Conservation (phyloP, 1,140 invertebrate genomes). For the Aphaenogaster ashmeadi region DNA sequence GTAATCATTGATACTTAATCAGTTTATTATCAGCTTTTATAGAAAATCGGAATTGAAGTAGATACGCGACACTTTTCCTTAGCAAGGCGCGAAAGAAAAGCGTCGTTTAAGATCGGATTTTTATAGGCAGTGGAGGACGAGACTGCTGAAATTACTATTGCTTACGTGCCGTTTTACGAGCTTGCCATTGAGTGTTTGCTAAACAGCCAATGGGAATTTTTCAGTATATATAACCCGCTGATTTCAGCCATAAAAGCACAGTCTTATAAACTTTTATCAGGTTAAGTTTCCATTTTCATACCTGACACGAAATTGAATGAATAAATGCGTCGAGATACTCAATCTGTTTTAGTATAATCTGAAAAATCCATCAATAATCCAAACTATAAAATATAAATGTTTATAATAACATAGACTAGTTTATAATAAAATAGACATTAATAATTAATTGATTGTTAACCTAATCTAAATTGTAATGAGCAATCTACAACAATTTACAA, state of each 20-base stretch:
- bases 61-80: constrained; percentile 1
- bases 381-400: neutral
- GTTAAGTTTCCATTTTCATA: constrained; percentile 28
- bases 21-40: constrained; percentile 19
- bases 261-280: constrained; percentile 42
- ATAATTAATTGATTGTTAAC: neutral
- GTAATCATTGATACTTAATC: constrained; percentile 32
- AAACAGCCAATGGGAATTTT: constrained; percentile 71
- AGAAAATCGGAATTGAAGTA: constrained; percentile 43
- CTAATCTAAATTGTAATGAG: neutral
- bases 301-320: neutral
- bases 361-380: neutral
- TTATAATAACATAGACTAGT: neutral
- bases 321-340: neutral
- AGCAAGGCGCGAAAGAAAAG: constrained; percentile 14
- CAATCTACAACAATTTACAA: neutral
- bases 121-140: constrained; percentile 21
- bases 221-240: neutral
- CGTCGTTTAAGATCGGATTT: constrained; percentile 45
- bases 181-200: constrained; percentile 56
- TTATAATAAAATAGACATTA: neutral
- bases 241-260: constrained; percentile 51
- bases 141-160: constrained; percentile 65
- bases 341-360: neutral
- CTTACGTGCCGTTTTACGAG: constrained; percentile 66